A percentile compares a stretch with the other conserved stretches of the same genome.
Conservation (phyloP, 2,888 invertebrate genomes). For the Dione juno region DNA sequence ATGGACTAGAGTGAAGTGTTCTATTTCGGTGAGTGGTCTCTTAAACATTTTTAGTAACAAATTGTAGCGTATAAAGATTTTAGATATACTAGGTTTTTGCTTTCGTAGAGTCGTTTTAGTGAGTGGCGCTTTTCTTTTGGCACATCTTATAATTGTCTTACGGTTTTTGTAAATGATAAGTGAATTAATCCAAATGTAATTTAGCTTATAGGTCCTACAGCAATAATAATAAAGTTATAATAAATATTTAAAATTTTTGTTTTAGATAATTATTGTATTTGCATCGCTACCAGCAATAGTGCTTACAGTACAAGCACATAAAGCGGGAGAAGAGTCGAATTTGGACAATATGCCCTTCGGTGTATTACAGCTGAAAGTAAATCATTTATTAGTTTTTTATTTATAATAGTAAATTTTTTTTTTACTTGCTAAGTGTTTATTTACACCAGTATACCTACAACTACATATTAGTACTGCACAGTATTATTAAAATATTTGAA, state of each 20-base stretch:
- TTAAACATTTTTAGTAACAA: background rate
- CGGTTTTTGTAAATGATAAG: too few relatives aligned
- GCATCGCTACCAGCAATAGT: background rate
- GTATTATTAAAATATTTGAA: too few relatives aligned
- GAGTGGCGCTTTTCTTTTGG: too few relatives aligned
- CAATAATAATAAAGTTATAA: too few relatives aligned
- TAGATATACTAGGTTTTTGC: background rate
- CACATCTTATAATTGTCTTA: too few relatives aligned
- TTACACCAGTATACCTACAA: too few relatives aligned
- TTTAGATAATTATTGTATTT: slow-evolving; percentile 12
- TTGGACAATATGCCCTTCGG: slow-evolving; percentile 58
- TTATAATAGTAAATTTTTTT: background rate
- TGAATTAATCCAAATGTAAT: too few relatives aligned
- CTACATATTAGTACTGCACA: too few relatives aligned
- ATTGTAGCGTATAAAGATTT: background rate
- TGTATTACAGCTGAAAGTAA: slow-evolving; percentile 63
- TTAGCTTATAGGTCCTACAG: too few relatives aligned
- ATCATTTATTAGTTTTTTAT: slow-evolving; percentile 34
- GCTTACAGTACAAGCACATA: background rate
- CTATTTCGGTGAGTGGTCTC: slow-evolving; percentile 45
- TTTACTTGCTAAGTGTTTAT: too few relatives aligned
- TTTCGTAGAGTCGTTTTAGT: too few relatives aligned
- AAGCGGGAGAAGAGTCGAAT: slow-evolving; percentile 43
- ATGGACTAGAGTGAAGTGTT: background rate
- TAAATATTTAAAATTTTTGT: background rate